Evolutionary conservation across 2,888 invertebrate genomes (phyloP), one percentile per base, ranked within the genome.

Genomic region (Melinopterus prodromus): DNA sequence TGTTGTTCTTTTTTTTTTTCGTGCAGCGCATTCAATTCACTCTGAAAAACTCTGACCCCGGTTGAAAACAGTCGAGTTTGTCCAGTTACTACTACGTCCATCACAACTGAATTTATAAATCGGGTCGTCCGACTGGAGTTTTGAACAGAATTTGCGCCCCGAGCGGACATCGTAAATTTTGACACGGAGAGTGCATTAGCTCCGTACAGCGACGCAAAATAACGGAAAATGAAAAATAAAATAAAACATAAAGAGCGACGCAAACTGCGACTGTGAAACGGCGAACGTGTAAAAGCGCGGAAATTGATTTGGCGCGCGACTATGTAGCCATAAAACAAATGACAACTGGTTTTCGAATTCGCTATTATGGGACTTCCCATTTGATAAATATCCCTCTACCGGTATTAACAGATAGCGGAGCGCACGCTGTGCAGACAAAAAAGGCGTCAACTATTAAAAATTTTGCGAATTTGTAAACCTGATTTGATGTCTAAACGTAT

Each of bases 71-170:
- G 53, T 53, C 12, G 7, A 1, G 7, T 53, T 53, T 53, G 53
- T 53, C 9, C 53, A 1, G 7, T 6, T 38, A 6, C 53, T 53
- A 53, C 53, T 53, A 53, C 53, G 53, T 53, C 53, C 53, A 53
- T 53, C 53, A 53, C 53, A 53, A 53, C 53, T 53, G 53, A 53
- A 53, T 53, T 53, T 53, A 53, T 53, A 53, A 53, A 53, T 53
- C 9, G 53, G 1, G 53, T 12, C 53, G 53, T 53, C 53, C 53
- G 53, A 53, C 3, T 53, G 53, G 53, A 53, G 53, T 53, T 53
- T 53, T 53, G 53, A 53, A 12, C 53, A 53, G 53, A 53, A 53
- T 53, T 53, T 7, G 53, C 53, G 53, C 53, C 53, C 53, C 0
- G 7, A 53, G 53, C 5, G 53, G 53, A 53, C 53, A 53, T 53